phyloP scores from a whole-genome alignment of 2,797 vertebrate species.

The Scomberomorus guttatus region DNA sequence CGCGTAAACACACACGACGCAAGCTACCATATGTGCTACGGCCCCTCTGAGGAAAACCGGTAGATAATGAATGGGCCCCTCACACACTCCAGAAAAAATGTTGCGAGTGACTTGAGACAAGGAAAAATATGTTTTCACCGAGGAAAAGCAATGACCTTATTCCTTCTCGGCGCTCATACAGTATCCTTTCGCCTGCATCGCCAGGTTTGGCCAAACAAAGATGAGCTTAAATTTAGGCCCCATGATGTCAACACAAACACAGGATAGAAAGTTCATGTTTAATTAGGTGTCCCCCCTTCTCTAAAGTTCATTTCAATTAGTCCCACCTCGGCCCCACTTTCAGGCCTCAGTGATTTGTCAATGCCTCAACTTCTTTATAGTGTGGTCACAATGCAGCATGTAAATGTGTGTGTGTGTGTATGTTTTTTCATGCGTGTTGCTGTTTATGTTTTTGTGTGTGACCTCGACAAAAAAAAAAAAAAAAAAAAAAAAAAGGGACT shows the following conservation, averaged over 20 bases:
- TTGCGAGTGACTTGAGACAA: conserved; percentile 73
- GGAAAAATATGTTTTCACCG: conserved; percentile 79
- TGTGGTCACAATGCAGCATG: conserved; percentile 64
- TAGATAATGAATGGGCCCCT: conserved; percentile 77
- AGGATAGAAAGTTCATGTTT: conserved; percentile 86
- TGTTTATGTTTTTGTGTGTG: conserved; percentile 75
- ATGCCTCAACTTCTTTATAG: conserved; percentile 75
- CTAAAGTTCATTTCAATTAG: conserved; percentile 97
- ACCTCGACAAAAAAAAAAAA: conserved; percentile 74
- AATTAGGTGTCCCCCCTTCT: conserved; percentile 87
- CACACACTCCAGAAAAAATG: conserved; percentile 67
- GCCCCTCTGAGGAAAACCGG: conserved; percentile 60
- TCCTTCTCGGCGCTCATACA: conserved; percentile 65
- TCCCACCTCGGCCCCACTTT: conserved; percentile 86
- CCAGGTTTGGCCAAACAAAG: conserved; percentile 75
- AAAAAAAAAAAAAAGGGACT: conserved; percentile 69
- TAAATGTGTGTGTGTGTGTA: conserved; percentile 45
- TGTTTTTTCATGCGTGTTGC: conserved; percentile 60
- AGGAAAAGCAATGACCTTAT: conserved; percentile 82
- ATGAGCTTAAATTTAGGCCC: conserved; percentile 81
- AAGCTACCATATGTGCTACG: conserved; percentile 54
- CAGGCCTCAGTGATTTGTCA: conserved; percentile 88
- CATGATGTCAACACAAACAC: conserved; percentile 85
- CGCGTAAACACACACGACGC: conserved; percentile 56
- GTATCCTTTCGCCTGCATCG: conserved; percentile 66